Evolutionary conservation across 1,140 invertebrate species (phyloP).

Genomic region (Cherax destructor): DNA sequence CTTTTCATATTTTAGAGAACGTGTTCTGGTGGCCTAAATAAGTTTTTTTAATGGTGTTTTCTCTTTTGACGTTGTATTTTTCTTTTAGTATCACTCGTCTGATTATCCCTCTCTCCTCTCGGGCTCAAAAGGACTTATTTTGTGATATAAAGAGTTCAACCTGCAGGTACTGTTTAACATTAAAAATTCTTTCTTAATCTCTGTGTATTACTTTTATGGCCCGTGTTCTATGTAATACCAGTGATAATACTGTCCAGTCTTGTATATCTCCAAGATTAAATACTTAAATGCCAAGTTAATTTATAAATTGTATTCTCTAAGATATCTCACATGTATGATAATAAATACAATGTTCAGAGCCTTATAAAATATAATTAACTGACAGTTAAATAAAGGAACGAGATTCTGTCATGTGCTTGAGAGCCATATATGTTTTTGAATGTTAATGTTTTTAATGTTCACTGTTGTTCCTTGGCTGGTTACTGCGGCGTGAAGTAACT

Average conservation of each 20-base stretch:
- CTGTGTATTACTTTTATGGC: neutral
- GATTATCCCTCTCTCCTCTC: neutral
- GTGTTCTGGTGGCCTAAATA: neutral
- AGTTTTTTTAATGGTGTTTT: constrained; percentile 13
- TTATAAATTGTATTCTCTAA: too few relatives aligned
- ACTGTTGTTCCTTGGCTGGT: neutral
- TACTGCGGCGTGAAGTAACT: neutral
- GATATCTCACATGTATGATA: too few relatives aligned
- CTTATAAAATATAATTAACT: too few relatives aligned
- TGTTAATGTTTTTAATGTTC: neutral
- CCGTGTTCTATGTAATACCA: neutral
- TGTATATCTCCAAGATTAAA: too few relatives aligned
- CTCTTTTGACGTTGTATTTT: neutral
- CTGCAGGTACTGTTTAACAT: neutral
- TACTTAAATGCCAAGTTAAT: neutral
- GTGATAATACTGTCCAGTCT: neutral
- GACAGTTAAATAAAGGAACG: too few relatives aligned
- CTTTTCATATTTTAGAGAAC: neutral
- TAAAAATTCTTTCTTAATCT: neutral
- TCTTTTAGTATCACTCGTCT: neutral
- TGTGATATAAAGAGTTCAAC: neutral
- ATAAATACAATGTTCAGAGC: too few relatives aligned
- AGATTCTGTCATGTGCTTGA: too few relatives aligned
- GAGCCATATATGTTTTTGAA: neutral
- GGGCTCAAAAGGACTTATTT: neutral